A percentile compares a stretch with the other conserved stretches of the same genome.
Conservation (phyloP, 2,113 vertebrate genomes). For the Typhlomys cinereus region DNA sequence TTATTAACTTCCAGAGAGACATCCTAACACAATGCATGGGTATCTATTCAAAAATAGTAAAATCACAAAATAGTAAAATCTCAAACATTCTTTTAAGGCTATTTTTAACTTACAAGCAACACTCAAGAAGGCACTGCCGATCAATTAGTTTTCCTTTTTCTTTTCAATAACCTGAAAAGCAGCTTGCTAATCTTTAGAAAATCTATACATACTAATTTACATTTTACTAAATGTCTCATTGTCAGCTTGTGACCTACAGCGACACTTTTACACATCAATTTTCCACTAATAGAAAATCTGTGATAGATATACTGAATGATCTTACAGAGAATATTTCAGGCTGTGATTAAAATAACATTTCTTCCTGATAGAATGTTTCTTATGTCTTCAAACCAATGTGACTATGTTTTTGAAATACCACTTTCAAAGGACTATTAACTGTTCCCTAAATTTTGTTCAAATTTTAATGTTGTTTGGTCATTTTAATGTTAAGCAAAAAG, state of each 20-base stretch:
- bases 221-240: slow-evolving; percentile 52
- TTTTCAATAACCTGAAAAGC: slow-evolving; percentile 64
- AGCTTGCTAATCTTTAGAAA: slow-evolving; percentile 60
- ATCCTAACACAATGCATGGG: background rate
- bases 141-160: slow-evolving; percentile 38
- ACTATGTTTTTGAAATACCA: background rate
- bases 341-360: background rate
- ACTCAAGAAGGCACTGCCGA: slow-evolving; percentile 11
- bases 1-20: background rate
- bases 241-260: slow-evolving; percentile 47
- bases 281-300: background rate
- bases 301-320: background rate
- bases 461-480: too few relatives aligned
- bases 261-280: slow-evolving; percentile 42
- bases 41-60: slow-evolving; percentile 55
- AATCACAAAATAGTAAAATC: slow-evolving; percentile 65
- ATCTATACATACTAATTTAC: slow-evolving; percentile 56
- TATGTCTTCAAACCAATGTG: background rate
- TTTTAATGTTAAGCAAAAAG: background rate
- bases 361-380: background rate
- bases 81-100: slow-evolving; percentile 69
- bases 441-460: background rate
- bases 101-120: slow-evolving; percentile 67
- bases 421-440: background rate
- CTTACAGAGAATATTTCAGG: background rate